Percentiles rank a stretch among this genome's conserved stretches.
These are phyloP conservation scores for silkworm (Bombyx mori) DNA, from an alignment of 1,140 invertebrate species.

Conservation along the genomic window ASM3026992v2 NC_085109.1:14238501-14239000, in stretches of 20 bases:
- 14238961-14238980: no score
- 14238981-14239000: no score
- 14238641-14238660: slow-evolving; percentile 2
- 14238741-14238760: no score
- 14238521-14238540: slow-evolving; percentile 67
- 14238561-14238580: slow-evolving; percentile 77
- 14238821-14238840: no score
- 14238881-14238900: slow-evolving; percentile 22
- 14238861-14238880: slow-evolving; percentile 2
- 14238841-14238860: neutral
- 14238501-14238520: slow-evolving; percentile 64
- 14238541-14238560: slow-evolving; percentile 71
- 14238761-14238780: no score
- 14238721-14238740: no score
- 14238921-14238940: no score
- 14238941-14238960: neutral
- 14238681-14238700: no score
- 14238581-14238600: slow-evolving; percentile 84
- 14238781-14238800: no score
- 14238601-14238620: slow-evolving; percentile 83
- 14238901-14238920: slow-evolving; percentile 22
- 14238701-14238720: neutral
- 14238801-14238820: no score
- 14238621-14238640: slow-evolving; percentile 81
- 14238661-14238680: neutral